Evolutionary conservation across 2,113 vertebrate species (phyloP).

Genomic region (Paracanthobrama guichenoti): DNA sequence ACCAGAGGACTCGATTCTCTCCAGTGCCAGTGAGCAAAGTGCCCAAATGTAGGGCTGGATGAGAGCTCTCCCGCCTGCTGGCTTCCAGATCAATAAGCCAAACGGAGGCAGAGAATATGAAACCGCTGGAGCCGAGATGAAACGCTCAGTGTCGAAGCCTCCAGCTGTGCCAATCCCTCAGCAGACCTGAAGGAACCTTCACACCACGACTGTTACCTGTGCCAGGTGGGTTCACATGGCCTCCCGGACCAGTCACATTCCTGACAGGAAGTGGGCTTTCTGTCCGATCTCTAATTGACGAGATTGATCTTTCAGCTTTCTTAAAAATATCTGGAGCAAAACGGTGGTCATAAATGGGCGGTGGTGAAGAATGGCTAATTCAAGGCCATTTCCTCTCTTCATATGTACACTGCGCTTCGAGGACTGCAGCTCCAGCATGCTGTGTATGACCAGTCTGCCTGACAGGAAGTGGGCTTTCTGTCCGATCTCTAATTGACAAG

Average conservation of each 20-base stretch:
- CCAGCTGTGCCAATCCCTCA: conserved; percentile 38
- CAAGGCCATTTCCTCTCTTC: conserved; percentile 45
- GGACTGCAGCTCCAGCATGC: conserved; percentile 55
- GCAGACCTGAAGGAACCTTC: conserved; percentile 51
- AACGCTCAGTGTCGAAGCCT: conserved; percentile 55
- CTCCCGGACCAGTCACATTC: neutral
- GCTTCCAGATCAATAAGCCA: conserved; percentile 68
- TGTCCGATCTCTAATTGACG: conserved; percentile 75
- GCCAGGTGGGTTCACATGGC: conserved; percentile 18
- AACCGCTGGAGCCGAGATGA: conserved; percentile 66
- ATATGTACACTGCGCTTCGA: conserved; percentile 29
- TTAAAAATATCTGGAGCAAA: conserved; percentile 61
- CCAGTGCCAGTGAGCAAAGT: conserved; percentile 36
- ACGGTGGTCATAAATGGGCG: conserved; percentile 55
- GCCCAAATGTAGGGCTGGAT: conserved; percentile 35
- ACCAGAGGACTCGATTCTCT: conserved; percentile 44
- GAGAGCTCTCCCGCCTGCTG: conserved; percentile 43
- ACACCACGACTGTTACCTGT: conserved; percentile 23
- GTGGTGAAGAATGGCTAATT: conserved; percentile 48
- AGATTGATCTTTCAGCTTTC: conserved; percentile 76
- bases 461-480: conserved; percentile 75
- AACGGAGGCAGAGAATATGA: conserved; percentile 52
- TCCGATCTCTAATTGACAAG: conserved; percentile 75
- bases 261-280: conserved; percentile 74
- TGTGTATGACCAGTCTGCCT: conserved; percentile 62